Evolutionary conservation across 2,888 invertebrate genomes (phyloP), one percentile per base, ranked within the genome.

Genomic region (Drosophila kambysellisi): DNA sequence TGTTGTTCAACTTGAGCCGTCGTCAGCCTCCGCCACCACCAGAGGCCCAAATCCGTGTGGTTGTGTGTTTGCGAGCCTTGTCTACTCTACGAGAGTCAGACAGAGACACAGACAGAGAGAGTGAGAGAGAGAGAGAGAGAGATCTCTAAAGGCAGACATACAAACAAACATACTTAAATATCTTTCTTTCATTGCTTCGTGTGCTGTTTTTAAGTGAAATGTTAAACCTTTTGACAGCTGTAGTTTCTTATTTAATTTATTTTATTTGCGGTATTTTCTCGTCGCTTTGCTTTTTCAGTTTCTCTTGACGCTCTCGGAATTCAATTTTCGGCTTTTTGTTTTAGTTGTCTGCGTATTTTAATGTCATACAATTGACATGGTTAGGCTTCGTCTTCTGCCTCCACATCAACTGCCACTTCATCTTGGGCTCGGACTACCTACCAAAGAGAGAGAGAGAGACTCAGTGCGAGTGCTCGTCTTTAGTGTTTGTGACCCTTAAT

Each of bases 221-320:
- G 85, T 86, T 86, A 86, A 86, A 89, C 85, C 85, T 86, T 86
- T 89, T 86, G 85, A 86, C 85, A 86, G 85, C 90, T 85, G 85
- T 86, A 89, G 85, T 89, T 86, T 89, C 85, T 86, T 86, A 86
- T 89, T 86, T 89, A 89, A 86, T 86, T 86, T 89, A 86, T 86
- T 86, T 86, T 86, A 86, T 86, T 86, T 86, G 88, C 90, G 85
- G 85, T 82, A 89, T 86, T 89, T 89, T 80, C 80, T 80, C 76
- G 72, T 80, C 79, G 79, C 69, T 74, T 59, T 74, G 65, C 51
- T 57, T 62, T 52, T 70, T 59, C 17, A 41, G 29, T 68, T 68
- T 61, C 20, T 57, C 63, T 64, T 53, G 64, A 64, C 80, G 43
- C 69, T 79, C 70, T 88, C 37, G 73, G 75, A 75, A 87, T 89